A percentile compares a stretch with the other conserved stretches of the same genome.
Conservation (phyloP, 2,113 vertebrate genomes). For the Sarotherodon lohbergeri region DNA sequence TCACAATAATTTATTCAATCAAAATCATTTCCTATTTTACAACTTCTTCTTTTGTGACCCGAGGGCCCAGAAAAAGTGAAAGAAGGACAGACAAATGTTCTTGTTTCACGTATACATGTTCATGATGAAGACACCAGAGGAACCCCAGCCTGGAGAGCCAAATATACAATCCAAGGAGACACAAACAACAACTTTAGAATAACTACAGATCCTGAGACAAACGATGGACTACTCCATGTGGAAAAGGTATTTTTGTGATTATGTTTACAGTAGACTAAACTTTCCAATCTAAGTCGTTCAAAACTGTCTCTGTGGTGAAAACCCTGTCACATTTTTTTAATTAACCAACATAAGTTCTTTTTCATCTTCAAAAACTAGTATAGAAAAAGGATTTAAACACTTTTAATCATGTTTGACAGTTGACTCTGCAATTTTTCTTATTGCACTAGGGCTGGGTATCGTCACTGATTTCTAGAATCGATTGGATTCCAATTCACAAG, state of each 20-base stretch:
- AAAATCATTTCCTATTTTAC: background rate
- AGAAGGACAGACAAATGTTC: conserved; percentile 10
- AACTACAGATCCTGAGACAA: conserved; percentile 51
- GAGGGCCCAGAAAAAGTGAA: conserved; percentile 34
- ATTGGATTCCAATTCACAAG: too few species aligned
- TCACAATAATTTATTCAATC: background rate
- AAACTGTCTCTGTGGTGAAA: background rate
- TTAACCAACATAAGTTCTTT: background rate
- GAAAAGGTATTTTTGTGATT: conserved; percentile 36
- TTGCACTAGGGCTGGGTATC: too few species aligned
- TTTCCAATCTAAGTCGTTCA: background rate
- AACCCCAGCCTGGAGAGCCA: conserved; percentile 52
- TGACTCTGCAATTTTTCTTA: background rate
- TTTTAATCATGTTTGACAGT: background rate
- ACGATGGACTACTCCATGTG: conserved; percentile 52
- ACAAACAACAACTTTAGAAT: conserved; percentile 41
- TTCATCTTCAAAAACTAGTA: background rate
- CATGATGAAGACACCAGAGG: conserved; percentile 41
- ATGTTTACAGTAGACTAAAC: background rate
- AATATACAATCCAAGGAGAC: conserved; percentile 52
- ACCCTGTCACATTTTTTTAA: background rate
- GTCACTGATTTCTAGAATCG: too few species aligned
- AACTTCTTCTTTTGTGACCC: background rate
- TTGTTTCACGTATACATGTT: conserved; percentile 42
- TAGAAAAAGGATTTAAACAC: background rate